Conservation (phyloP, 2,888 invertebrate species). For the Abscondita cerata region DNA sequence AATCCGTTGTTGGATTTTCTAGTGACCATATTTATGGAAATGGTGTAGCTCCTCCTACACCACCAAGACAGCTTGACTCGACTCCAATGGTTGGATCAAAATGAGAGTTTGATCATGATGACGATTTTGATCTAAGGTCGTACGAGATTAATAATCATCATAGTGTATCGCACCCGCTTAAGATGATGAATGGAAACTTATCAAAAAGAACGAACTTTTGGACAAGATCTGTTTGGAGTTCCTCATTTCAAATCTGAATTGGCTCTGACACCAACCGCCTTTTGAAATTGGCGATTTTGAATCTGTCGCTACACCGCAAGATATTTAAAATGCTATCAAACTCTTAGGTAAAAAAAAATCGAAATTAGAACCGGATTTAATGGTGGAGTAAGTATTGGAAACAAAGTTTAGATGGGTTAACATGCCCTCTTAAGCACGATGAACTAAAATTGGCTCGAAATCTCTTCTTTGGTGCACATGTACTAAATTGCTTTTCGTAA, state of each 20-base stretch:
- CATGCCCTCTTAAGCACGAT: too few species aligned
- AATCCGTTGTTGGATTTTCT: slow-evolving; percentile 50
- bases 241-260: slow-evolving; percentile 64
- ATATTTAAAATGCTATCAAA: slow-evolving; percentile 77
- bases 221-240: slow-evolving; percentile 82
- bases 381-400: slow-evolving; percentile 84
- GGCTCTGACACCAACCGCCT: slow-evolving; percentile 52
- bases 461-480: too few species aligned
- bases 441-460: too few species aligned
- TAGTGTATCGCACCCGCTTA: slow-evolving; percentile 50
- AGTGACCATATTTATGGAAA: slow-evolving; percentile 49
- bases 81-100: slow-evolving; percentile 73
- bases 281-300: slow-evolving; percentile 84
- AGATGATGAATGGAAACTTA: slow-evolving; percentile 48
- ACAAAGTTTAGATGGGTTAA: too few species aligned
- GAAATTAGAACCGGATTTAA: slow-evolving; percentile 93
- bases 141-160: slow-evolving; percentile 68
- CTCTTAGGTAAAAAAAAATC: slow-evolving; percentile 81
- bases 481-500: too few species aligned
- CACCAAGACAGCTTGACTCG: slow-evolving; percentile 60
- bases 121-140: slow-evolving; percentile 88
- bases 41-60: slow-evolving; percentile 59
- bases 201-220: slow-evolving; percentile 57
- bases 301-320: slow-evolving; percentile 62
- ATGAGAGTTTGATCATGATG: slow-evolving; percentile 80